phyloP scores from a whole-genome alignment of 2,888 invertebrate species.

The Amblyteles armatorius region DNA sequence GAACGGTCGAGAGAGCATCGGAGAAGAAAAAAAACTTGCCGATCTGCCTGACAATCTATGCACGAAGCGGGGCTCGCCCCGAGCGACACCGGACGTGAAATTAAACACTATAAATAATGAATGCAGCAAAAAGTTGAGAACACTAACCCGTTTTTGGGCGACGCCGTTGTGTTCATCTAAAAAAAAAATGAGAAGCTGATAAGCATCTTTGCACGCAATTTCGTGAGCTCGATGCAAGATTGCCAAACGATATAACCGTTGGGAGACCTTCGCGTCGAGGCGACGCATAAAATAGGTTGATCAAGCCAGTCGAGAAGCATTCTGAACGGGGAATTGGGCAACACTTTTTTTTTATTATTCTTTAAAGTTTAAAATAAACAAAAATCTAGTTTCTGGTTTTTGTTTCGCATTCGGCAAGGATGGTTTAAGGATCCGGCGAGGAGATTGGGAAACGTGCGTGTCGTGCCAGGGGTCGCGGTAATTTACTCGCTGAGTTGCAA shows the following conservation, averaged over 20 bases:
- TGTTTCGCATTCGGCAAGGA: background rate
- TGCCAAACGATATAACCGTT: background rate
- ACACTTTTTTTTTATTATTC: background rate
- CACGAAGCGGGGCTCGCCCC: background rate
- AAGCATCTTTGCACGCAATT: background rate
- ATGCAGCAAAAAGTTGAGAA: no score
- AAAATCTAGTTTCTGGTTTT: background rate
- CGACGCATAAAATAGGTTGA: background rate
- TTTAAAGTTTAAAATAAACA: background rate
- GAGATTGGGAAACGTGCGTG: constrained; percentile 43
- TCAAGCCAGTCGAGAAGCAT: background rate
- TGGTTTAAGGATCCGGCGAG: background rate
- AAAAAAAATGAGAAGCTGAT: background rate
- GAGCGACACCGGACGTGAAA: background rate
- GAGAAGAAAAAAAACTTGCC: no score
- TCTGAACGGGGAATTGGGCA: background rate
- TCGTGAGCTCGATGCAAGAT: background rate
- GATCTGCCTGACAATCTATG: background rate
- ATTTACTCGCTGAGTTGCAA: constrained; percentile 29
- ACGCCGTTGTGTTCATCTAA: background rate
- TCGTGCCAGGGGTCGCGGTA: constrained; percentile 44
- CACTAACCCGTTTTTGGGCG: background rate
- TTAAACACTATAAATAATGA: no score
- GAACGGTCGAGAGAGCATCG: background rate
- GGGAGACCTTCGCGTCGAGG: background rate